These are phyloP conservation scores for Pterostichus niger DNA, from an alignment of 2,888 invertebrate species.

Conservation along the genomic window DNA sequence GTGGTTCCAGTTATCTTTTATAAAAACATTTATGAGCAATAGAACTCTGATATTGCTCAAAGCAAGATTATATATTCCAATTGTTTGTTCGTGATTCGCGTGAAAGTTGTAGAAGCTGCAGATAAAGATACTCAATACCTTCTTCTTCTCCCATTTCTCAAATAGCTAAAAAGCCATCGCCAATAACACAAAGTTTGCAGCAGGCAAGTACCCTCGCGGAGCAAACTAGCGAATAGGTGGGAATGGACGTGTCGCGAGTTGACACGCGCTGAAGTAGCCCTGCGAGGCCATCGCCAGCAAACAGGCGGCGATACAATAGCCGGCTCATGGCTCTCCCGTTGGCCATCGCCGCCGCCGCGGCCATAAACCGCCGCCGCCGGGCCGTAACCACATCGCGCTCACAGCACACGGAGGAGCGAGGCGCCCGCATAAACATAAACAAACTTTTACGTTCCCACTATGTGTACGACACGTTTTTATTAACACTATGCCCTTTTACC, in stretches of 20 bases:
- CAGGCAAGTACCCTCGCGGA: background rate
- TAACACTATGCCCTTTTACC: conserved; percentile 34
- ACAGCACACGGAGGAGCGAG: conserved; percentile 57
- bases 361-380: conserved; percentile 61
- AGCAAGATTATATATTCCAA: too few relatives aligned
- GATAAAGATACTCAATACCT: background rate
- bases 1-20: too few relatives aligned
- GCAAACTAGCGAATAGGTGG: conserved; percentile 15
- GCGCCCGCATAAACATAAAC: conserved; percentile 61
- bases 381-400: conserved; percentile 44
- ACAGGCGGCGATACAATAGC: conserved; percentile 70
- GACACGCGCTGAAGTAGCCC: conserved; percentile 65
- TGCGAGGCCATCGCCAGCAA: conserved; percentile 69
- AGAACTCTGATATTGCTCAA: too few relatives aligned
- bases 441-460: conserved; percentile 63
- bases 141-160: conserved; percentile 21
- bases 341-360: conserved; percentile 61
- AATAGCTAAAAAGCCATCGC: conserved; percentile 12
- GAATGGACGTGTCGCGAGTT: conserved; percentile 17
- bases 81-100: too few relatives aligned
- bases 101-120: background rate
- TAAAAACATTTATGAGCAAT: too few relatives aligned
- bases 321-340: conserved; percentile 67
- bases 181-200: conserved; percentile 23
- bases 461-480: conserved; percentile 60